These are phyloP conservation scores for Alauda arvensis DNA, from an alignment of 2,797 vertebrate genomes.

Conservation along the genomic window DNA sequence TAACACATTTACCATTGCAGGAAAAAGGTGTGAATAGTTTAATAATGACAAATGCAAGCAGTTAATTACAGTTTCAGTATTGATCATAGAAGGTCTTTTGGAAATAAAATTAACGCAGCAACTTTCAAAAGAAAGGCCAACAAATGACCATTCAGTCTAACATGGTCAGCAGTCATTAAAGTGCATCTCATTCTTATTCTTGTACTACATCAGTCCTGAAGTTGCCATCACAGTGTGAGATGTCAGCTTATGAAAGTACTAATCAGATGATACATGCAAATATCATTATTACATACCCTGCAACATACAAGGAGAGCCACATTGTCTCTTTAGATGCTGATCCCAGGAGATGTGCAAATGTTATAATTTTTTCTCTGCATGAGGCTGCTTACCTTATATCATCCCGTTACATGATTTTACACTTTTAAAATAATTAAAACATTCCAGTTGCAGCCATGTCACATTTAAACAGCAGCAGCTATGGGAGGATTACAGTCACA, in stretches of 20 bases:
- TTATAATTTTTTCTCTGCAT: conserved; percentile 22
- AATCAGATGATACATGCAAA: neutral
- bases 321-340: neutral
- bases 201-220: neutral
- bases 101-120: neutral
- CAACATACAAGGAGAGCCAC: neutral
- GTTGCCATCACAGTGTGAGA: conserved; percentile 18
- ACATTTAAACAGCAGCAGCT: neutral
- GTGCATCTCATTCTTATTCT: neutral
- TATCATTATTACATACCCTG: neutral
- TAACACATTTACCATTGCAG: neutral
- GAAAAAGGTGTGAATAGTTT: conserved; percentile 9
- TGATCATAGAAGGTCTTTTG: conserved; percentile 11
- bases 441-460: neutral
- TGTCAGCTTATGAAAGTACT: conserved; percentile 1
- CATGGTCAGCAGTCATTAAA: neutral
- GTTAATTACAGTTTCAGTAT: conserved; percentile 31
- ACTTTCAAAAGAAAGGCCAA: conserved; percentile 20
- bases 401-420: neutral
- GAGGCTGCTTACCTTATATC: neutral
- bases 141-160: neutral
- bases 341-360: neutral
- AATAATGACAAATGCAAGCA: conserved; percentile 4
- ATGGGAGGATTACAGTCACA: neutral
- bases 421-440: conserved; percentile 52